A percentile compares a stretch with the other conserved stretches of the same genome.
Evolutionary conservation across 2,113 vertebrate species (phyloP).

Genomic region (Hystrix cristata): DNA sequence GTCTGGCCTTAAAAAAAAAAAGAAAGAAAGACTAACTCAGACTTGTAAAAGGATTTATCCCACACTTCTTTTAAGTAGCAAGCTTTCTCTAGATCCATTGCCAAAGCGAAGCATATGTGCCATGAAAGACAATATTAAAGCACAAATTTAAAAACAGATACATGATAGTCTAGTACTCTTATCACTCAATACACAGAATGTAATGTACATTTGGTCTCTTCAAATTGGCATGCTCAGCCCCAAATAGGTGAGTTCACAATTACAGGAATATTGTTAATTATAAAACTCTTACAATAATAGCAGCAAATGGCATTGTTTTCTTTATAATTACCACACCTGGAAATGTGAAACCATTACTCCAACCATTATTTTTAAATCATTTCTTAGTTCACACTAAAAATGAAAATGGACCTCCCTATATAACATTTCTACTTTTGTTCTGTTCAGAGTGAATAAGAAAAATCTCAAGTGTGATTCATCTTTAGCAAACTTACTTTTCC

Average conservation of each 20-base stretch:
- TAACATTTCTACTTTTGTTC: conserved; percentile 78
- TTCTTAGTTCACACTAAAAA: conserved; percentile 76
- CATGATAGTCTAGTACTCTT: conserved; percentile 24
- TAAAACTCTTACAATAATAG: conserved; percentile 81
- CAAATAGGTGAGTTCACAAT: conserved; percentile 56
- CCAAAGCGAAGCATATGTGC: background rate
- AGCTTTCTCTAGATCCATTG: conserved; percentile 1
- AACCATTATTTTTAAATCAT: conserved; percentile 73
- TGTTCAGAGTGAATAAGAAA: conserved; percentile 82
- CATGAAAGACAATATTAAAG: conserved; percentile 43
- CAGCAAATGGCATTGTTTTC: conserved; percentile 77
- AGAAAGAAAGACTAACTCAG: background rate
- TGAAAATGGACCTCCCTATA: conserved; percentile 75
- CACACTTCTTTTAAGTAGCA: conserved; percentile 27
- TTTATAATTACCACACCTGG: conserved; percentile 71
- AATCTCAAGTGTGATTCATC: conserved; percentile 87
- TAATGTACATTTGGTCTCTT: conserved; percentile 51
- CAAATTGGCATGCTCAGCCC: conserved; percentile 20
- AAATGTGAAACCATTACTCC: conserved; percentile 69
- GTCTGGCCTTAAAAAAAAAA: background rate
- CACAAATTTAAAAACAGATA: conserved; percentile 18
- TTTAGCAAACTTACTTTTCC: conserved; percentile 85
- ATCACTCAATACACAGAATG: conserved; percentile 32
- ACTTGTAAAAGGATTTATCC: conserved; percentile 23
- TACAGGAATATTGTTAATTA: conserved; percentile 76